Evolutionary conservation across 2,113 vertebrate genomes (phyloP), one percentile per base, ranked within the genome.

Genomic region (Zapus hudsonius): DNA sequence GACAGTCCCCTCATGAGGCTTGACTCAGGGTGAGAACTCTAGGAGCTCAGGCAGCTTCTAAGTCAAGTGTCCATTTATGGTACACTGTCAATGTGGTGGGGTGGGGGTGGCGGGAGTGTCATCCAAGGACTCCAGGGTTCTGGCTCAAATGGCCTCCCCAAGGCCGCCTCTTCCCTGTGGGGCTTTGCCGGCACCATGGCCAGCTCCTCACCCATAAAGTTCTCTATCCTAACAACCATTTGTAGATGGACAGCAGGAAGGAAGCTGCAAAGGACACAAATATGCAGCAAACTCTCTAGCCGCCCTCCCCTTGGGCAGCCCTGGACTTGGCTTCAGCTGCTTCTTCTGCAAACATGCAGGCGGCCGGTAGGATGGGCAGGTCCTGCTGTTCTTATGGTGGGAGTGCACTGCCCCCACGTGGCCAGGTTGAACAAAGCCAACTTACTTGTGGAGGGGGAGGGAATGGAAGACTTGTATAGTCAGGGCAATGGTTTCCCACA

Each of bases 331-430:
- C 11, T 10, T 23, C 16, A 40, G 16, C 44, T 27, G 23, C 38
- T n/a, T 25, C 31, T 22, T 84, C 64, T 70, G 19, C 63, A 57
- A 57, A 33, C 31, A 8, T 52, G 47, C 8, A 55, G 16, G 52
- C 11, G 52, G 52, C 52, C n/a, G 40, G 7, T 4, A 63, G 29
- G 16, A 42, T 33, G 69, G 40, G 7, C 23, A 82, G 57, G 55
- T 15, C 20, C 64, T 4, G 33, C 7, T n/a, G n/a, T n/a, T n/a
- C n/a, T 36, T 38, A 9, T 75, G 44, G 80, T 3, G 1, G 47
- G 61, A 40, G 36, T 25, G 36, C 79, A 69, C 92, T 81, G 90
- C 94, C 94, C 89, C 79, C 87, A 0, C 69, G 95, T 89, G 94
- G 83, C 63, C 20, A 44, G 44, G 20, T 27, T 52, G 40, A 72